A percentile compares a stretch with the other conserved stretches of the same genome.
Evolutionary conservation across 2,797 vertebrate species (phyloP).

Genomic region (Syncerus caffer): DNA sequence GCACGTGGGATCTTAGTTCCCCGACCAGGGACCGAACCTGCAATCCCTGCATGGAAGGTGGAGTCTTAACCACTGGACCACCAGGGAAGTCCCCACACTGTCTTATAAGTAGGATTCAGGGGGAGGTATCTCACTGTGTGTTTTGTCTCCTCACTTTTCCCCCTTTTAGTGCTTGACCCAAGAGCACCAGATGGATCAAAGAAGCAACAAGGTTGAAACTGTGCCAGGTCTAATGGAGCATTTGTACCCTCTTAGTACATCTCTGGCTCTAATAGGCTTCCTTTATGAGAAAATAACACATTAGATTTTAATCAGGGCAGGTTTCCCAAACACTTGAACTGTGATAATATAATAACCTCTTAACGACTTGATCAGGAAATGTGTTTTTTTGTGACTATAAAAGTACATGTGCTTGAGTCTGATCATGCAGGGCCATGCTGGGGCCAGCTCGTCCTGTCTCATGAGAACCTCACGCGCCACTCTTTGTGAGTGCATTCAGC

Average conservation of each 20-base stretch:
- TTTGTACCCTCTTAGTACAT: neutral
- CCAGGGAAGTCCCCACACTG: neutral
- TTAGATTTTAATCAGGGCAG: neutral
- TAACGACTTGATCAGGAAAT: neutral
- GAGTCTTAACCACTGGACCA: neutral
- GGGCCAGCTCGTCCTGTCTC: neutral
- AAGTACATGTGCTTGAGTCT: neutral
- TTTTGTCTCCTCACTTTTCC: neutral
- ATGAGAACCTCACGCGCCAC: fast-evolving
- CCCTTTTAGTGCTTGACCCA: neutral
- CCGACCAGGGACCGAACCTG: neutral
- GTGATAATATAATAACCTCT: neutral
- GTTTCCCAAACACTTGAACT: constrained; percentile 8
- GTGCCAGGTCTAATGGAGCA: neutral
- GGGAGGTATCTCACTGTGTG: neutral
- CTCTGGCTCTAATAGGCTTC: neutral
- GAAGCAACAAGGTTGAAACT: neutral
- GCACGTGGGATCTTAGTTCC: neutral
- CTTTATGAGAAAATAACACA: constrained; percentile 20
- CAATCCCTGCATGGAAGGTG: neutral
- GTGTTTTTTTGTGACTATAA: neutral
- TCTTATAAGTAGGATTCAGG: neutral
- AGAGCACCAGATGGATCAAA: neutral
- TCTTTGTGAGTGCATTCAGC: neutral
- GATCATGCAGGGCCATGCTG: too few relatives aligned